A percentile compares a stretch with the other conserved stretches of the same genome.
phyloP scores from a whole-genome alignment of 2,888 invertebrate genomes.

The Tipula vernalis region DNA sequence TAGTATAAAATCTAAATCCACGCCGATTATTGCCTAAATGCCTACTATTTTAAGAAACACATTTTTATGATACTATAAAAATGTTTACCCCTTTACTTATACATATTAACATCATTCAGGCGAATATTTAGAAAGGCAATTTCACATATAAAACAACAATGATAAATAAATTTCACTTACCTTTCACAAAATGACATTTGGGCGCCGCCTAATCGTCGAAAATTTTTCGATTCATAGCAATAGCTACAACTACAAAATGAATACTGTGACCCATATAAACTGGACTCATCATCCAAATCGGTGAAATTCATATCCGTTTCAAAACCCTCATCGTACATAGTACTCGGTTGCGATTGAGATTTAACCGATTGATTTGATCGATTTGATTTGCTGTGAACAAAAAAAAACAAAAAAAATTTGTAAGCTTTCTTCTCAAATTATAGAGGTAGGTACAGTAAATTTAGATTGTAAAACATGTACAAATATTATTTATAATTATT shows the following conservation, averaged over 20 bases:
- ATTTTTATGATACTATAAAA: neutral
- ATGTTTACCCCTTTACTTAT: no score
- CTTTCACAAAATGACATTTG: slow-evolving; percentile 26
- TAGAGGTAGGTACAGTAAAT: no score
- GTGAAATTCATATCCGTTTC: slow-evolving; percentile 16
- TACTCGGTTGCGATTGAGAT: slow-evolving; percentile 20
- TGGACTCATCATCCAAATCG: slow-evolving; percentile 29
- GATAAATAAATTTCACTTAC: slow-evolving; percentile 21
- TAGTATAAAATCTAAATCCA: no score
- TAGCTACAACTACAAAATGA: slow-evolving; percentile 48
- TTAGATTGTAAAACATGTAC: neutral
- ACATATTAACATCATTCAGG: neutral
- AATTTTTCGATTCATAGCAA: slow-evolving; percentile 36
- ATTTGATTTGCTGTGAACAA: slow-evolving; percentile 19
- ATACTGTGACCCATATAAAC: slow-evolving; percentile 42
- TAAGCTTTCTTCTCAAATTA: neutral
- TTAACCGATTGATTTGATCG: slow-evolving; percentile 21
- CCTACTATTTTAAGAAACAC: neutral
- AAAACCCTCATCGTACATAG: slow-evolving; percentile 19
- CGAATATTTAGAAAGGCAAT: neutral
- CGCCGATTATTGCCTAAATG: no score
- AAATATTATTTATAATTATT: neutral
- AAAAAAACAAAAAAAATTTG: neutral
- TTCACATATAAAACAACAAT: neutral
- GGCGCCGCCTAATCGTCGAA: slow-evolving; percentile 18